Base-by-base conservation (phyloP, 1,140 invertebrate genomes). In the Drosophila saltans region DNA sequence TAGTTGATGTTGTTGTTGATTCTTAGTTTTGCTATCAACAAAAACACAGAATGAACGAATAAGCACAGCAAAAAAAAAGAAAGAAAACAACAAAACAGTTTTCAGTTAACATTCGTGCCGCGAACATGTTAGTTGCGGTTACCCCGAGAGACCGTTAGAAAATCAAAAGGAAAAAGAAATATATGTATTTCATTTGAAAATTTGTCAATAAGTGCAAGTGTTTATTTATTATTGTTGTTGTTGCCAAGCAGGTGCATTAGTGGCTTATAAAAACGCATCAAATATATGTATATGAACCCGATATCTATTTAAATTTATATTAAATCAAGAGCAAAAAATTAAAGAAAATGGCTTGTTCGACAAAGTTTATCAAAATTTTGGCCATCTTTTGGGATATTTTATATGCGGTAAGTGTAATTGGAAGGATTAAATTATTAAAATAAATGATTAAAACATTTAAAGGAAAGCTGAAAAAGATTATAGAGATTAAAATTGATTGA, bases 321-420 rank as follows among this genome's bases (percentile, higher is more conserved):
- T 41, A 56, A 4, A 21, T 36, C 28, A 2, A 52, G 33, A 24
- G 16, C 16, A 59, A 4, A 70, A 63, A 71, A 0, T 66, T 57
- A 39, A 11, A 30, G 40, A 85, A 59, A 67, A 91, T 91, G 90
- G 90, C 90, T 40, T 91, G 90, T 40, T 91, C 90, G 41, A 91
- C 90, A 56, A 79, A 79, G 58, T 59, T 73, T 9, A 65, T 91
- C 11, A 91, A 91, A 70, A 62, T 78, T 1, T 82, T 85, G 41
- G 52, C 90, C 43, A 61, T 91, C 2, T 62, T 90, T 43, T 88
- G 80, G 69, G 86, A 91, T 74, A 70, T 81, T 56, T 75, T 91
- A 24, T 88, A 85, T 79, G 76, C 75, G 59, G 90, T 91, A 41
- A 90, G 90, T 91, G n/a, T 52, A 0, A 16, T 16, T 16, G 16